Conservation (phyloP, 2,113 vertebrate species). For the Castor canadensis region DNA sequence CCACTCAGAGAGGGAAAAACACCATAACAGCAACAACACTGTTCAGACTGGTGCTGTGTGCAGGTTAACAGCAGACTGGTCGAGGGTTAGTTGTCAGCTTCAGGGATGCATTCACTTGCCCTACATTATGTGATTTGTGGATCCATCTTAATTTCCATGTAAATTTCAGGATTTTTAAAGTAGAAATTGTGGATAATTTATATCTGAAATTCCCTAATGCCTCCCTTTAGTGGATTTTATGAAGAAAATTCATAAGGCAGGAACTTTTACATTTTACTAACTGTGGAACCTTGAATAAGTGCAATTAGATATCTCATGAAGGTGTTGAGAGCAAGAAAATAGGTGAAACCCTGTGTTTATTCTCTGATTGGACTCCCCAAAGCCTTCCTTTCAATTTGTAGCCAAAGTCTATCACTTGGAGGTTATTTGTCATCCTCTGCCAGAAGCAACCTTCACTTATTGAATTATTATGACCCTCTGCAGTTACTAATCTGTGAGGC, state of each 20-base stretch:
- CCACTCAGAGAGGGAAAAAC: too few species aligned
- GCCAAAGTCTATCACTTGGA: not conserved
- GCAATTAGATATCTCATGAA: not conserved
- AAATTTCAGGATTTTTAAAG: conserved; percentile 10
- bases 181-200: not conserved
- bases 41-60: too few species aligned
- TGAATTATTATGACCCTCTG: conserved; percentile 47
- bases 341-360: not conserved
- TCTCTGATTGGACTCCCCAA: not conserved
- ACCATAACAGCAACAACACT: too few species aligned
- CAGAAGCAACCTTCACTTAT: conserved; percentile 35
- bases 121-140: not conserved
- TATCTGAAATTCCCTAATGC: not conserved
- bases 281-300: not conserved
- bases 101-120: not conserved
- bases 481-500: conserved; percentile 63
- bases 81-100: too few species aligned
- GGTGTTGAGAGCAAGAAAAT: not conserved
- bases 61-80: too few species aligned
- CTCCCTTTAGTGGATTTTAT: not conserved
- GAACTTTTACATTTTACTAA: not conserved
- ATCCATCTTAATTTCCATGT: not conserved
- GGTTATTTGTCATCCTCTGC: conserved; percentile 54
- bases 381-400: not conserved
- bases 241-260: not conserved